A percentile compares a stretch with the other conserved stretches of the same genome.
phyloP scores from a whole-genome alignment of 2,888 invertebrate species.

The Globia sparganii region DNA sequence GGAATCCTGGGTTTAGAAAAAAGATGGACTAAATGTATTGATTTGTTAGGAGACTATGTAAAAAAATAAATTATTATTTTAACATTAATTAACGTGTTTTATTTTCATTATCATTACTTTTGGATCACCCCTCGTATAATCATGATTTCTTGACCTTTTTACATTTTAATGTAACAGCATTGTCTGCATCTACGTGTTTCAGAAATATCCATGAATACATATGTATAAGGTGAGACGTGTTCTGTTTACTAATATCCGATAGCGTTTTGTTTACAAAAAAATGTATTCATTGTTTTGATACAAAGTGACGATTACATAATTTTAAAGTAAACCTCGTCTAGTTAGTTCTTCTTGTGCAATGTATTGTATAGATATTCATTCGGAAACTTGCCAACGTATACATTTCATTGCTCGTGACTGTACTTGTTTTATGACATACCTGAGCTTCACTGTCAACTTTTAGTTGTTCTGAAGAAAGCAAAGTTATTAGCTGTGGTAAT shows the following conservation, averaged over 20 bases:
- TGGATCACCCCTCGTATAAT: no score
- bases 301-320: not conserved
- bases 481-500: constrained; percentile 93
- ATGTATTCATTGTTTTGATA: not conserved
- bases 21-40: no score
- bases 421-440: constrained; percentile 84
- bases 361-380: not conserved
- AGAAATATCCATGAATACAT: not conserved
- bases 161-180: not conserved
- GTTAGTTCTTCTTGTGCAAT: not conserved
- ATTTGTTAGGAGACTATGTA: no score
- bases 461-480: constrained; percentile 96
- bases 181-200: not conserved
- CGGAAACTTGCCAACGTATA: not conserved
- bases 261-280: not conserved
- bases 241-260: not conserved
- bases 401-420: not conserved
- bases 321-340: not conserved
- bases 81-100: no score
- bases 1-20: no score
- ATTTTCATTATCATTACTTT: no score
- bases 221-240: not conserved
- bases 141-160: not conserved
- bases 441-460: constrained; percentile 97
- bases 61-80: no score